Base-by-base conservation (phyloP, 2,113 vertebrate genomes). In the Rhynchopsitta pachyrhyncha region DNA sequence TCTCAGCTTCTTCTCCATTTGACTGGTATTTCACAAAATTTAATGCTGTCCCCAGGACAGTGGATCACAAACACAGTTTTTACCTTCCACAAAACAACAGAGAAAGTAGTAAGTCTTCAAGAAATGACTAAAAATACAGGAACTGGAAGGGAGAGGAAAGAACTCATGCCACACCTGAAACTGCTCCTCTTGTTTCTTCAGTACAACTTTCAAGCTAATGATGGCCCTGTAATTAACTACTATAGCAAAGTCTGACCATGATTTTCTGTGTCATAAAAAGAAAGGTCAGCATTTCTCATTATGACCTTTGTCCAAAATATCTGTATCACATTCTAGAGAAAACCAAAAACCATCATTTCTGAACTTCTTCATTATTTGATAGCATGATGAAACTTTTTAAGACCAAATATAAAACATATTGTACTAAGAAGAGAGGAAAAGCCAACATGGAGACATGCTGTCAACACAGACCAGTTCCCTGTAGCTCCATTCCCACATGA, bases 401-500 rank as follows among this genome's bases (percentile, higher is more conserved):
- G 59, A 91, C 80, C 82, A 88, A 97, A 97, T 92, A 92, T 90
- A 96, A 97, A 98, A 88, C 93, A 97, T 52, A 90, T 85, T 96
- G 88, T 80, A 63, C 57, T 89, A 86, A 91, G 83, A 92, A 69
- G 75, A 94, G 55, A 95, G 94, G 88, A 89, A 93, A 97, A 98
- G 96, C 49, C 93, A 97, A 96, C 95, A 93, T 0, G 5, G 67
- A 97, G 91, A 95, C 93, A 95, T 77, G 86, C 71, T 97, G 93
- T 97, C 97, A 97, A 86, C 96, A 93, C 82, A 91, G 93, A 94
- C 64, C 82, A 94, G 50, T 76, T 97, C 96, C 91, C 87, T 94
- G 97, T 92, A 97, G 94, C 88, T 91, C 53, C 78, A 97, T 95
- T 97, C 90, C 94, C 92, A 96, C 95, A 97, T 93, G 93, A 94